Percentiles rank a stretch among this genome's conserved stretches.
Evolutionary conservation across 2,113 vertebrate species (phyloP).

Genomic region (Melierax canorus): DNA sequence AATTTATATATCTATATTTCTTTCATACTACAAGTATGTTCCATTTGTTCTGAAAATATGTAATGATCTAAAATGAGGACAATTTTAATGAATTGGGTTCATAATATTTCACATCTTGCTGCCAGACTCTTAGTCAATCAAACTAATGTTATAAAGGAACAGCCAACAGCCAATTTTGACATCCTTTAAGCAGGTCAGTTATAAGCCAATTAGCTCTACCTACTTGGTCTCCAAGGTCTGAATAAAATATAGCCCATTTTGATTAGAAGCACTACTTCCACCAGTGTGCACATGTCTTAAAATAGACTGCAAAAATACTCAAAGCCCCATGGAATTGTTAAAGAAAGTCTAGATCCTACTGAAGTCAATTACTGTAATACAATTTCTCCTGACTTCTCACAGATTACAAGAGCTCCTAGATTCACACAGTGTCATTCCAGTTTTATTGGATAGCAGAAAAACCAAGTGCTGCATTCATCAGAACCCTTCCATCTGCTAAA

Average conservation of each 20-base stretch:
- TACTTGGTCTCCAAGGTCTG: conserved; percentile 55
- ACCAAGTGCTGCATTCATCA: neutral
- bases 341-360: neutral
- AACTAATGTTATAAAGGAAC: conserved; percentile 50
- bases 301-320: conserved; percentile 49
- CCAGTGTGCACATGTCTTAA: conserved; percentile 5
- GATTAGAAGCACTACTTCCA: conserved; percentile 52
- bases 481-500: neutral
- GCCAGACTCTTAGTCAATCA: conserved; percentile 50
- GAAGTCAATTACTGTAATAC: conserved; percentile 55
- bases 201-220: conserved; percentile 63
- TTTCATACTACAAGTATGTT: neutral
- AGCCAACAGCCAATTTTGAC: conserved; percentile 63
- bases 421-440: neutral
- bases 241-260: conserved; percentile 61
- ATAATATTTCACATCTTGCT: conserved; percentile 35
- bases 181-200: conserved; percentile 59
- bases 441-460: neutral
- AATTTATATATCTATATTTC: conserved; percentile 18
- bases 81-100: conserved; percentile 46
- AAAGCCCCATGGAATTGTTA: conserved; percentile 23
- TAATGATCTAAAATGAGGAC: conserved; percentile 45
- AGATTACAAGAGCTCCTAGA: conserved; percentile 1
- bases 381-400: conserved; percentile 39
- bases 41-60: conserved; percentile 45